Base-by-base conservation (phyloP, 1,140 invertebrate species). In the Tyrophagus putrescentiae region DNA sequence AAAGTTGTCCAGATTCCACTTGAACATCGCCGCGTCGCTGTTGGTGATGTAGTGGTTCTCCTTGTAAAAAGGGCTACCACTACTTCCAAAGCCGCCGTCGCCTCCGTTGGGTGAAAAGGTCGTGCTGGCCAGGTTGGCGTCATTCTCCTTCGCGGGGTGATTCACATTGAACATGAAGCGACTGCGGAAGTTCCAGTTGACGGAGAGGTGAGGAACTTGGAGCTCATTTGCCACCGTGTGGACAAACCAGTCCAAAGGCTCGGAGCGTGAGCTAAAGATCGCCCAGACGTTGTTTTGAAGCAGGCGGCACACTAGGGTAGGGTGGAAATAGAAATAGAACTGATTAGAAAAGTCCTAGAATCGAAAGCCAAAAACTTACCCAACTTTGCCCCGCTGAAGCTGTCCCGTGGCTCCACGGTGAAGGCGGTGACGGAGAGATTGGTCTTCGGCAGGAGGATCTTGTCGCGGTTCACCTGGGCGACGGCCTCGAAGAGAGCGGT, bases 1-100 rank as follows among this genome's bases (percentile, higher is more conserved):
- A 95, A 93, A 67, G 95, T 87, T 23, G 86, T 89, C 5, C 87
- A 87, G n/a, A 94, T 84, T 6, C 89, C 88, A 66, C 79, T 82
- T 63, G n/a, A n/a, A n/a, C n/a, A n/a, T n/a, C n/a, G n/a, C n/a
- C n/a, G n/a, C n/a, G n/a, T n/a, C n/a, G n/a, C n/a, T n/a, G n/a
- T n/a, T n/a, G n/a, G n/a, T n/a, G n/a, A n/a, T n/a, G n/a, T n/a
- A n/a, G n/a, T n/a, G n/a, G n/a, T n/a, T n/a, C n/a, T n/a, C n/a
- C n/a, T n/a, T n/a, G n/a, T n/a, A n/a, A n/a, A n/a, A n/a, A n/a
- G n/a, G n/a, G n/a, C n/a, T n/a, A n/a, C n/a, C n/a, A n/a, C n/a
- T n/a, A n/a, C n/a, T n/a, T n/a, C n/a, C n/a, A n/a, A n/a, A n/a
- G n/a, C n/a, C n/a, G n/a, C n/a, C n/a, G n/a, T n/a, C n/a, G n/a